Base-by-base conservation (phyloP, 2,797 vertebrate species). In the Buphagus erythrorhynchus region DNA sequence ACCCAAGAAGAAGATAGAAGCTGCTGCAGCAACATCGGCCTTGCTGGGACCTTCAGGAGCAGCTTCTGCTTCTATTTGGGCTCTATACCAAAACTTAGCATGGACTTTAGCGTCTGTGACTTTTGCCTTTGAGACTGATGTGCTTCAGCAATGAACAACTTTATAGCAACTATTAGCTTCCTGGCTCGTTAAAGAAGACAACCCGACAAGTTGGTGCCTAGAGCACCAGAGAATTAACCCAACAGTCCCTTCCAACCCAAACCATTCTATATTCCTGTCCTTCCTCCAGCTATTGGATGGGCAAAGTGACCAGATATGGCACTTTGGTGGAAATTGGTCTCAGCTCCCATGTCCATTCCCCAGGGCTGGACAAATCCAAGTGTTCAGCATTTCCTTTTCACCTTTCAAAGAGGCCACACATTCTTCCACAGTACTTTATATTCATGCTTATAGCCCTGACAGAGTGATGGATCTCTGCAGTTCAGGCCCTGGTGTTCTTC, bases 261-360 rank as follows among this genome's bases (percentile, higher is more conserved):
- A 16, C 33, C 24, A n/a, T 77, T 71, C 65, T 26, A 1, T 11
- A 38, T 19, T 35, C 17, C 72, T 12, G 5, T 36, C 45, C 48
- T 59, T 59, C 28, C 22, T 72, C 19, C 31, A 0, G 1, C 21
- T 33, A 5, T 13, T 36, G 16, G 45, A 9, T 22, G 54, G 28
- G 11, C 57, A 11, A 0, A 13, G 48, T 26, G 57, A 78, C 13
- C 5, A 10, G n/a, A 10, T 8, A 7, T 0, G 3, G 31, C 48
- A 12, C 36, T 24, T 2, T 0, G 0, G 31, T 42, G 45, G 68
- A 25, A 35, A 26, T 0, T 3, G 5, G 13, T 29, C 45, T 29
- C 54, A 24, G 9, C 46, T 63, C 46, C 42, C 4, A 0, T 1
- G 4, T 13, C 62, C 25, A 0, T 65, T 43, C 22, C 19, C 55